phyloP scores from a whole-genome alignment of 2,888 invertebrate genomes.

The Eretmocerus hayati region DNA sequence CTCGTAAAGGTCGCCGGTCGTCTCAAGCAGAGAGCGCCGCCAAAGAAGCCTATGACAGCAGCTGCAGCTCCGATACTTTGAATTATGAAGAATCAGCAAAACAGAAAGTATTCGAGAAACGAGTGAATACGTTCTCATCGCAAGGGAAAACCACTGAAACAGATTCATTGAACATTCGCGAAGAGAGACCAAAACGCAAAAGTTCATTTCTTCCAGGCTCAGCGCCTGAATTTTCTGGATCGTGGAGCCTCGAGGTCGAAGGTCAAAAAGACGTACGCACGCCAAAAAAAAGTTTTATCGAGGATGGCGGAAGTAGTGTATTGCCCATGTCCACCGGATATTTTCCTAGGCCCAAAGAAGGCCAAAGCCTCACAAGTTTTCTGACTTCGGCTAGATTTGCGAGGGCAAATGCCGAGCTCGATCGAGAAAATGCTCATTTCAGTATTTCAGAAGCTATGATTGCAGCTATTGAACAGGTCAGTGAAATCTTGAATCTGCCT shows the following conservation, averaged over 20 bases:
- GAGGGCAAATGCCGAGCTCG: constrained; percentile 66
- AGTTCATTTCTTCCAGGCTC: constrained; percentile 31
- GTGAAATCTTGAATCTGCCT: no score
- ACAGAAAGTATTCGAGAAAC: constrained; percentile 4
- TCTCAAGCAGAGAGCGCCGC: not conserved
- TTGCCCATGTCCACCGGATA: constrained; percentile 56
- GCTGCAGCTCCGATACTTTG: constrained; percentile 33
- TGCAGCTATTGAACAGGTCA: constrained; percentile 66
- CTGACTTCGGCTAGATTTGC: constrained; percentile 65
- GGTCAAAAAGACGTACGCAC: constrained; percentile 49
- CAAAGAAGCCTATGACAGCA: constrained; percentile 10
- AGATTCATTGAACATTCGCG: constrained; percentile 22
- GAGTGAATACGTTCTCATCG: not conserved
- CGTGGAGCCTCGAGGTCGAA: constrained; percentile 36
- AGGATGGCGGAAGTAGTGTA: constrained; percentile 54
- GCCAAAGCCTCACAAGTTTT: constrained; percentile 67
- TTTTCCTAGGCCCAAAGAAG: constrained; percentile 57
- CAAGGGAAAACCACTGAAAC: not conserved
- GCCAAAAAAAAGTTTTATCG: constrained; percentile 54
- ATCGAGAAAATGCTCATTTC: constrained; percentile 81
- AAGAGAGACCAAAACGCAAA: constrained; percentile 24
- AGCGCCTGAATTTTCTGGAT: constrained; percentile 35
- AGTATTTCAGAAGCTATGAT: constrained; percentile 78
- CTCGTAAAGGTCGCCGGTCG: no score
- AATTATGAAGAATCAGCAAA: constrained; percentile 26